These are phyloP conservation scores for Etheostoma nigrum DNA, from an alignment of 2,797 vertebrate species.

Conservation along the genomic window DNA sequence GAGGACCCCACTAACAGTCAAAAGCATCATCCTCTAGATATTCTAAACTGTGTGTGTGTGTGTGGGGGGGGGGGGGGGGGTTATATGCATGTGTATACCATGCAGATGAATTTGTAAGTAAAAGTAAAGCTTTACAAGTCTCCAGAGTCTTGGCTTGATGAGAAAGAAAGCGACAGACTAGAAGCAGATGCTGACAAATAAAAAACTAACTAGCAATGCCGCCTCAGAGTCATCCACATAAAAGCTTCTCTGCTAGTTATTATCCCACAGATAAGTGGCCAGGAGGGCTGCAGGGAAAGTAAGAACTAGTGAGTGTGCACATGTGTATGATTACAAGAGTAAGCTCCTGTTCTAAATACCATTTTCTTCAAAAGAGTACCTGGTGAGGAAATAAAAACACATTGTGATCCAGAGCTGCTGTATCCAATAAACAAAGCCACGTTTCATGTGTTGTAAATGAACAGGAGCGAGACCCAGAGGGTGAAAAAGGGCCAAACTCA, in stretches of 20 bases:
- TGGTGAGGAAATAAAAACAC: conserved; percentile 54
- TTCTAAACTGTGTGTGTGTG: neutral
- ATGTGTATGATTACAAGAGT: conserved; percentile 61
- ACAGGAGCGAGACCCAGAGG: conserved; percentile 62
- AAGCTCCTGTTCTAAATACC: conserved; percentile 24
- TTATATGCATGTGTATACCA: neutral
- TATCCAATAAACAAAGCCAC: conserved; percentile 69
- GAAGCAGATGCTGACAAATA: conserved; percentile 65
- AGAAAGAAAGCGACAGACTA: conserved; percentile 53
- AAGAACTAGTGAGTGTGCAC: conserved; percentile 28
- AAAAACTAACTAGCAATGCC: conserved; percentile 69
- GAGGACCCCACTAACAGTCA: conserved; percentile 5
- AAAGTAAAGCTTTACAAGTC: conserved; percentile 45
- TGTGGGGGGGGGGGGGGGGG: no score
- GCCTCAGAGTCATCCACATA: conserved; percentile 63
- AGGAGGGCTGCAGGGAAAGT: conserved; percentile 51
- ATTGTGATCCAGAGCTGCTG: conserved; percentile 66
- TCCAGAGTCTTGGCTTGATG: conserved; percentile 27
- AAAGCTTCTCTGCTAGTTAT: conserved; percentile 62
- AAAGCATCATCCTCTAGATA: neutral
- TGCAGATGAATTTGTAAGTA: conserved; percentile 1
- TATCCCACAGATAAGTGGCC: conserved; percentile 54
- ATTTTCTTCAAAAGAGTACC: conserved; percentile 56
- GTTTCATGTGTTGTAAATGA: conserved; percentile 78
- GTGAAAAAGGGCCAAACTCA: conserved; percentile 58